phyloP scores from a whole-genome alignment of 1,140 invertebrate genomes.

The Leptinotarsa undecemlineata region DNA sequence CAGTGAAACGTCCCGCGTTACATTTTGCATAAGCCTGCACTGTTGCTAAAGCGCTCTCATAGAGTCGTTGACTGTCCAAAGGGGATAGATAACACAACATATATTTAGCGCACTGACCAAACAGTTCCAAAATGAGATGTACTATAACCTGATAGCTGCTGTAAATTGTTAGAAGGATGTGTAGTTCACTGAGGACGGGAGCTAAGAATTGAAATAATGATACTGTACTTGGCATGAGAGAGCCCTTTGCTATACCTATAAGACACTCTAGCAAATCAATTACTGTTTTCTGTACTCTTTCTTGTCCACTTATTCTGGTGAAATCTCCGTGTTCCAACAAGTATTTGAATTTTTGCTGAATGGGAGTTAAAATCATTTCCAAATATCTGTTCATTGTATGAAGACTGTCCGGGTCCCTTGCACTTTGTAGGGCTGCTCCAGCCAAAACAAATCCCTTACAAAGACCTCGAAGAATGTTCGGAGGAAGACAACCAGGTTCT shows the following conservation, averaged over 20 bases:
- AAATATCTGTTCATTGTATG: slow-evolving; percentile 56
- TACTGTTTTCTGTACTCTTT: slow-evolving; percentile 64
- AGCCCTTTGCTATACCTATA: slow-evolving; percentile 59
- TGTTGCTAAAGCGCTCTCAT: slow-evolving; percentile 64
- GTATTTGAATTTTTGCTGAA: slow-evolving; percentile 63
- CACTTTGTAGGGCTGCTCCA: slow-evolving; percentile 54
- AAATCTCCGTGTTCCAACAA: slow-evolving; percentile 64
- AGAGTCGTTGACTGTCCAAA: slow-evolving; percentile 64
- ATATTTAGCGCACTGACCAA: slow-evolving; percentile 70
- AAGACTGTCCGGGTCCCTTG: slow-evolving; percentile 23
- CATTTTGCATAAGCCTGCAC: slow-evolving; percentile 75
- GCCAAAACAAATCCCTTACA: slow-evolving; percentile 61
- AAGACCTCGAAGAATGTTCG: slow-evolving; percentile 59
- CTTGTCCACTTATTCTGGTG: slow-evolving; percentile 62
- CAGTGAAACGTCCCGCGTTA: slow-evolving; percentile 60
- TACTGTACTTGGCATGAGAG: slow-evolving; percentile 62
- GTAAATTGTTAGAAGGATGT: slow-evolving; percentile 71
- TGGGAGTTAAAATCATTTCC: slow-evolving; percentile 64
- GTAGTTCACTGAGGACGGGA: slow-evolving; percentile 67
- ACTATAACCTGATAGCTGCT: slow-evolving; percentile 84
- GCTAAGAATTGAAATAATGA: slow-evolving; percentile 68
- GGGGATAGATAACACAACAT: slow-evolving; percentile 70
- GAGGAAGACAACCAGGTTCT: slow-evolving; percentile 56
- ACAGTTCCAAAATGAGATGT: slow-evolving; percentile 76
- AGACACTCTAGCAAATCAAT: slow-evolving; percentile 68